phyloP scores from a whole-genome alignment of 2,113 vertebrate genomes.

The Zosterops borbonicus region DNA sequence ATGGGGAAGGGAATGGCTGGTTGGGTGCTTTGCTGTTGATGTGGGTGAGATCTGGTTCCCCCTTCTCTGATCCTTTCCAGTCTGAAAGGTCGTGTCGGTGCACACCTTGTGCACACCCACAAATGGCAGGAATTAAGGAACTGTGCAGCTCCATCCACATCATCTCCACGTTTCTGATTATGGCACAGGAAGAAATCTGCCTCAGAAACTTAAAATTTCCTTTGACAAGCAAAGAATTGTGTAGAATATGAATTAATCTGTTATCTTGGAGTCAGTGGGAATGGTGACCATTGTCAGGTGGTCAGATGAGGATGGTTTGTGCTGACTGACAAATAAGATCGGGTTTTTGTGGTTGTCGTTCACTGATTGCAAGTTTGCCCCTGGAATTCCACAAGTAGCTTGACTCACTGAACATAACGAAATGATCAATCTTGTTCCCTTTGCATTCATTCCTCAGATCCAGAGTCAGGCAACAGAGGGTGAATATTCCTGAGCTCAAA shows the following conservation, averaged over 20 bases:
- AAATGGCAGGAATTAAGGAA: background rate
- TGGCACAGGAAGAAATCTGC: background rate
- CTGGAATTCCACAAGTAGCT: background rate
- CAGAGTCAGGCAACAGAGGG: accelerated
- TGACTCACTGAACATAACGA: background rate
- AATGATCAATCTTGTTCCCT: background rate
- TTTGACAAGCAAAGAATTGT: background rate
- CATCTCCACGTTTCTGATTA: background rate
- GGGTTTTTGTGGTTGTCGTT: background rate
- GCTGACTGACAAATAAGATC: background rate
- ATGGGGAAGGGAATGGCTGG: background rate
- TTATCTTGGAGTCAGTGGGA: background rate
- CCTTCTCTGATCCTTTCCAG: background rate
- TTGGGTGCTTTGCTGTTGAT: background rate
- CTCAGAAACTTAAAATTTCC: background rate
- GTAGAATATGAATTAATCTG: background rate
- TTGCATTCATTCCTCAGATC: background rate
- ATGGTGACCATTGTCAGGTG: accelerated
- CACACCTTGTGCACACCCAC: no score
- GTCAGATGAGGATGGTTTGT: background rate
- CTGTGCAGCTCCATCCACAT: background rate
- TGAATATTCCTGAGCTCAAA: background rate
- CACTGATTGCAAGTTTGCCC: background rate
- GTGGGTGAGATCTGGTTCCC: background rate
- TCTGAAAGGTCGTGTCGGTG: accelerated